Evolutionary conservation across 2,888 invertebrate genomes (phyloP).

Genomic region (Prenolepis imparis): DNA sequence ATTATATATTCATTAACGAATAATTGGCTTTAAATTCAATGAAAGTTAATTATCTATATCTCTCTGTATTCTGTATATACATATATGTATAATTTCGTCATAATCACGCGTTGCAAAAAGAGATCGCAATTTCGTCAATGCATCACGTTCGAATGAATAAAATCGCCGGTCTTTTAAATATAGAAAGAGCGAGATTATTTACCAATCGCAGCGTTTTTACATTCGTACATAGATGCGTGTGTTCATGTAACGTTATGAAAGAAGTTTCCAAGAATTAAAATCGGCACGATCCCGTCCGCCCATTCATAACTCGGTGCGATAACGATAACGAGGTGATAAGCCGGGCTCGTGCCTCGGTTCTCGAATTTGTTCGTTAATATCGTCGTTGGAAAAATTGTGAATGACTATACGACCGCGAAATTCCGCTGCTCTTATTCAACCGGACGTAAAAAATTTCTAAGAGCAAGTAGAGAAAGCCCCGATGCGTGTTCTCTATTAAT

Average conservation of each 20-base stretch:
- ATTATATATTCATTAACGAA: background rate
- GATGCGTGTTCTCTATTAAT: background rate
- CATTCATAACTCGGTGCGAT: constrained; percentile 78
- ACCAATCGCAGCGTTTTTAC: background rate
- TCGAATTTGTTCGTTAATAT: constrained; percentile 54
- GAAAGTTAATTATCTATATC: constrained; percentile 10
- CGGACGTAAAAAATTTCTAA: constrained; percentile 5
- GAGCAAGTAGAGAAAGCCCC: background rate
- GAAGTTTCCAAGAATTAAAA: constrained; percentile 16
- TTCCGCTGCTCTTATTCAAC: background rate
- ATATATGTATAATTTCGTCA: constrained; percentile 12
- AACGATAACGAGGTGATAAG: constrained; percentile 71
- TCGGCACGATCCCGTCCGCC: constrained; percentile 68
- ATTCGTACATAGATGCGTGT: background rate
- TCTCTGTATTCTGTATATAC: background rate
- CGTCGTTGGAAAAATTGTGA: constrained; percentile 35
- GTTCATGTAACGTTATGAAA: constrained; percentile 28
- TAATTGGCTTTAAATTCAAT: constrained; percentile 14
- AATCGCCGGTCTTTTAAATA: constrained; percentile 12
- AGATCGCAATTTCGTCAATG: background rate
- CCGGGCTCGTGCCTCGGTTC: constrained; percentile 53
- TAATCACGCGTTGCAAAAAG: background rate
- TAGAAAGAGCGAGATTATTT: constrained; percentile 27
- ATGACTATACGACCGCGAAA: background rate
- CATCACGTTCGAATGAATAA: background rate